Conservation (phyloP, 2,888 invertebrate species). For the Acanthosepion esculentum region DNA sequence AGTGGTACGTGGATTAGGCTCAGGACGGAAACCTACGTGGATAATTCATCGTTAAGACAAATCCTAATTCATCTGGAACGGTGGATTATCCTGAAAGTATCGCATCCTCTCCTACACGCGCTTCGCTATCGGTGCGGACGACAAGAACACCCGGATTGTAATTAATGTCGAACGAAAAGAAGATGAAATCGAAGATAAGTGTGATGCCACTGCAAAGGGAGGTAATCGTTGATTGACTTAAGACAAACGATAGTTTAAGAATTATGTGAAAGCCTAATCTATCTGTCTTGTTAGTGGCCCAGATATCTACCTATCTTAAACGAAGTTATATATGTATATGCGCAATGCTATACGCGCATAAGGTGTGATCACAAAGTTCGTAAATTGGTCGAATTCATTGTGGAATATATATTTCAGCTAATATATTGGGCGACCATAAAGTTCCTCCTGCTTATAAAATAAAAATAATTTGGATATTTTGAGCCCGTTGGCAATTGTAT, state of each 20-base stretch:
- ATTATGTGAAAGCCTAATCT: not conserved
- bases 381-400: too few species aligned
- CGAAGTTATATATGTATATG: not conserved
- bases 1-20: not conserved
- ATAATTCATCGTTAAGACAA: conserved; percentile 18
- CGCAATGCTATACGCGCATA: too few species aligned
- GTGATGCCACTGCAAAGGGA: not conserved
- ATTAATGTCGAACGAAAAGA: conserved; percentile 33
- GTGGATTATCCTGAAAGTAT: conserved; percentile 7
- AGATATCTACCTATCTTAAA: not conserved
- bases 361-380: too few species aligned
- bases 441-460: too few species aligned
- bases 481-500: too few species aligned
- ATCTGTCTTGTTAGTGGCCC: not conserved
- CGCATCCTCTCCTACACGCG: not conserved
- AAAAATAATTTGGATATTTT: too few species aligned
- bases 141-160: conserved; percentile 8
- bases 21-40: not conserved
- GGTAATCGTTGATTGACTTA: not conserved
- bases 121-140: not conserved
- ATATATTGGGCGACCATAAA: too few species aligned
- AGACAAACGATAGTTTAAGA: not conserved
- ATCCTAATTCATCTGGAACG: conserved; percentile 13
- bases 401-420: too few species aligned
- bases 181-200: not conserved